These are phyloP conservation scores for Parochlus steinenii DNA, from an alignment of 2,888 invertebrate genomes.

Conservation along the genomic window DNA sequence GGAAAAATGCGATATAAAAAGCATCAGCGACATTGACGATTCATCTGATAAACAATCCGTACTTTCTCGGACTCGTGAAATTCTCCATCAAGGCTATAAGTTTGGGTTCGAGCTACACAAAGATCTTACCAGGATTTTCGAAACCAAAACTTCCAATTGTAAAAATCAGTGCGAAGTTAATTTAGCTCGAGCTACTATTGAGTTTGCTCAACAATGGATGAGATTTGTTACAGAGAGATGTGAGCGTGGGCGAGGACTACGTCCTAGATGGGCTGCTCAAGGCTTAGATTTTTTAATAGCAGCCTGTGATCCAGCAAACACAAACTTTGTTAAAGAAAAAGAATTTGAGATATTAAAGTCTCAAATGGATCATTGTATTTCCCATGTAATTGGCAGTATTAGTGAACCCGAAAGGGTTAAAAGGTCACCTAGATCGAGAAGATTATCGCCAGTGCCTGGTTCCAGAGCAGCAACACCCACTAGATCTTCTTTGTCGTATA, in stretches of 20 bases:
- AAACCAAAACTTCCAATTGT: slow-evolving; percentile 28
- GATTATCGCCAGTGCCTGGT: slow-evolving; percentile 26
- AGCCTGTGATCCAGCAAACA: slow-evolving; percentile 71
- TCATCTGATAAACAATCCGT: slow-evolving; percentile 40
- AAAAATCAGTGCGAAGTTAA: slow-evolving; percentile 27
- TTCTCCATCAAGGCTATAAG: slow-evolving; percentile 72
- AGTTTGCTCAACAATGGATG: slow-evolving; percentile 77
- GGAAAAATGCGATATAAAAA: slow-evolving; percentile 24
- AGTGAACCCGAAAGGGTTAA: slow-evolving; percentile 29
- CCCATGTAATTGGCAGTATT: slow-evolving; percentile 64
- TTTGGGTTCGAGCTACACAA: slow-evolving; percentile 67
- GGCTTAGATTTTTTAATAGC: slow-evolving; percentile 74
- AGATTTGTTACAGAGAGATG: slow-evolving; percentile 69
- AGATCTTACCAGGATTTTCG: slow-evolving; percentile 36
- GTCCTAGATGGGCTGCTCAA: slow-evolving; percentile 78
- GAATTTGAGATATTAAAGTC: slow-evolving; percentile 66
- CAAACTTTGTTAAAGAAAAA: slow-evolving; percentile 53
- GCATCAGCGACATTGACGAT: slow-evolving; percentile 24
- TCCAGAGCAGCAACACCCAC: slow-evolving; percentile 28
- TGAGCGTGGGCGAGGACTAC: slow-evolving; percentile 61
- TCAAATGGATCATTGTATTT: slow-evolving; percentile 70
- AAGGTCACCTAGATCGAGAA: slow-evolving; percentile 28
- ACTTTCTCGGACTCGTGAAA: slow-evolving; percentile 49
- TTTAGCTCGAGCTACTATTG: slow-evolving; percentile 42
- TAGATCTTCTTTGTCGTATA: slow-evolving; percentile 28